Conservation (phyloP, 2,113 vertebrate genomes). For the Seriola aureovittata region DNA sequence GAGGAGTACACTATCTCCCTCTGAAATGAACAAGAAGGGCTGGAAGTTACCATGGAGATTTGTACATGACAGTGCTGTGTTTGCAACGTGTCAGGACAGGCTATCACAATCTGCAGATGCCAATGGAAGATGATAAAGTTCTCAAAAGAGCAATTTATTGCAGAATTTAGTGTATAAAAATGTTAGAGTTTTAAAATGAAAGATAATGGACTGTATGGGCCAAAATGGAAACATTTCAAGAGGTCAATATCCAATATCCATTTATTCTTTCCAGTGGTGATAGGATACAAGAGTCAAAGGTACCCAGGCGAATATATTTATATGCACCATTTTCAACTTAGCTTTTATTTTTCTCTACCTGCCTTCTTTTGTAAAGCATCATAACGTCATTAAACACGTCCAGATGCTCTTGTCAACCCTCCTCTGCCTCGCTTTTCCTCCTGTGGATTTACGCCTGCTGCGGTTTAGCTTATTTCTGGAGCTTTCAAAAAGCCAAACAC, state of each 20-base stretch:
- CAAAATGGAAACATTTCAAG: background rate
- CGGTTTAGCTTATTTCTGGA: conserved; percentile 16
- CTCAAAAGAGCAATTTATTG: conserved; percentile 20
- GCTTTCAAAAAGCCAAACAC: conserved; percentile 32
- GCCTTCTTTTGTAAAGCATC: background rate
- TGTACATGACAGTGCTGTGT: conserved; percentile 5
- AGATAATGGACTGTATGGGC: background rate
- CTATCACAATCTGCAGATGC: conserved; percentile 12
- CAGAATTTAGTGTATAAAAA: background rate
- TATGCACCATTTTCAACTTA: background rate
- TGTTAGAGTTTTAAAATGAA: background rate
- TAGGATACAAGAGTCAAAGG: background rate
- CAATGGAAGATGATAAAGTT: conserved; percentile 9
- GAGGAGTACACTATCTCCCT: conserved; percentile 98
- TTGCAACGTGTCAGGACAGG: conserved; percentile 25
- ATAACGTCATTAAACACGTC: background rate
- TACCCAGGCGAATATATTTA: background rate
- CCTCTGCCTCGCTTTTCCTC: background rate
- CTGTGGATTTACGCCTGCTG: background rate
- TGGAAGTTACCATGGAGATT: conserved; percentile 63
- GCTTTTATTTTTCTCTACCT: background rate
- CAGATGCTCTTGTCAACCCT: background rate
- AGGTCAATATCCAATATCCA: no score
- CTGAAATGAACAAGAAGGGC: conserved; percentile 79
- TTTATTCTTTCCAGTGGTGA: conserved; percentile 13